Conservation (phyloP, 2,113 vertebrate species). For the Psephotus haematonotus region DNA sequence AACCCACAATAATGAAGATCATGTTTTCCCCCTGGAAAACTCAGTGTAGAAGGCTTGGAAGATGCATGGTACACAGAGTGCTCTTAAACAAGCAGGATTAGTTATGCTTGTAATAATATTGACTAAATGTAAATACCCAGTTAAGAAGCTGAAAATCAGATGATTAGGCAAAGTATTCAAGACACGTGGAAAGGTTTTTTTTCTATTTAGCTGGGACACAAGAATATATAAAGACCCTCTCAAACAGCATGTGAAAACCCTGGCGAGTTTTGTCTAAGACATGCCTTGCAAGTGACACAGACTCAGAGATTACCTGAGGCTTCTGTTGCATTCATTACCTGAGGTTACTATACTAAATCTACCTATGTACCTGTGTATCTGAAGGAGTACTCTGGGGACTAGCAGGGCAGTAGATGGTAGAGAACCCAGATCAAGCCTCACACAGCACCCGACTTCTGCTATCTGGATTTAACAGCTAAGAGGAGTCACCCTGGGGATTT, state of each 20-base stretch:
- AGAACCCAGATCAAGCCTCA: not conserved
- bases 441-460: not conserved
- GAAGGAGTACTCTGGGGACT: not conserved
- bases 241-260: not conserved
- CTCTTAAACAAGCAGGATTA: not conserved
- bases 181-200: slow-evolving; percentile 18
- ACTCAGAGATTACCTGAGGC: not conserved
- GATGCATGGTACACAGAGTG: not conserved
- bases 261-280: not conserved
- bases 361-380: no score
- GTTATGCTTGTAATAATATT: not conserved
- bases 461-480: not conserved
- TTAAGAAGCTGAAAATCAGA: slow-evolving; percentile 27
- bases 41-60: not conserved
- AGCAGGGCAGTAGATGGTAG: not conserved
- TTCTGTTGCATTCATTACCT: rapidly evolving
- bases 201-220: not conserved
- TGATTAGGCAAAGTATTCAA: not conserved
- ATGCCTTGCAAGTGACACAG: not conserved
- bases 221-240: not conserved
- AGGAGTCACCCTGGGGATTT: not conserved
- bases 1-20: not conserved
- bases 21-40: not conserved
- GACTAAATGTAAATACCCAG: slow-evolving; percentile 2
- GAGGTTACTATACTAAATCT: not conserved